Evolutionary conservation across 2,888 invertebrate genomes (phyloP), one percentile per base, ranked within the genome.

Genomic region (Noctua comes): DNA sequence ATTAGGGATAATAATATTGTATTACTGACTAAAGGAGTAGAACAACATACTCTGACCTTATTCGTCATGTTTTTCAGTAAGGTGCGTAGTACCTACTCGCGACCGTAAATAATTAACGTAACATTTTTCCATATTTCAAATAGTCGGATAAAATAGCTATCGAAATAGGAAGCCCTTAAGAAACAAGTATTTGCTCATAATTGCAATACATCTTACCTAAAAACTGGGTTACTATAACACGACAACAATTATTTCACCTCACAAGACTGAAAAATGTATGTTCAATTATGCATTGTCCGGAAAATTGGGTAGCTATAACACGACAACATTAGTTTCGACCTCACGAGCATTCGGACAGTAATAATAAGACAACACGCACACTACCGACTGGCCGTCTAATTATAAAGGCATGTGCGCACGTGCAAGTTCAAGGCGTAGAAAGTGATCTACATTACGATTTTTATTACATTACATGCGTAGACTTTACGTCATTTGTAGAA

Each of bases 371-470:
- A 40, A 62, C 46, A 27, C 73, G 24, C 48, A 65, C 24, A 51
- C 54, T 21, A 27, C 16, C 51, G 43, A 51, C 16, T 59, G 36
- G 8, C 27, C 43, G 24, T 51, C 31, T 27, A 83, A 80, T 76
- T 73, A 80, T 80, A 80, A 43, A 40, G 64, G 51, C 31, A 21
- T 21, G 11, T 31, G 68, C 77, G 65, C 73, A 82, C 76, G 36
- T 62, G 73, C 81, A 83, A 85, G 83, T 85, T 83, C 85, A 83
- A 83, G 83, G 85, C 85, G 75, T 64, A 72, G 46, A 80, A 80
- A 80, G 65, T 69, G 80, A 64, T 75, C 62, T 57, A 72, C 59
- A 75, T 69, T 72, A 46, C 0, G 27, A n/a, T 51, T 74, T 78
- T 65, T 75, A 72, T 72, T 46, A 40, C 65, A 59, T 27, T 40